Base-by-base conservation (phyloP, 2,888 invertebrate genomes). In the Lasioglossum zephyrum region DNA sequence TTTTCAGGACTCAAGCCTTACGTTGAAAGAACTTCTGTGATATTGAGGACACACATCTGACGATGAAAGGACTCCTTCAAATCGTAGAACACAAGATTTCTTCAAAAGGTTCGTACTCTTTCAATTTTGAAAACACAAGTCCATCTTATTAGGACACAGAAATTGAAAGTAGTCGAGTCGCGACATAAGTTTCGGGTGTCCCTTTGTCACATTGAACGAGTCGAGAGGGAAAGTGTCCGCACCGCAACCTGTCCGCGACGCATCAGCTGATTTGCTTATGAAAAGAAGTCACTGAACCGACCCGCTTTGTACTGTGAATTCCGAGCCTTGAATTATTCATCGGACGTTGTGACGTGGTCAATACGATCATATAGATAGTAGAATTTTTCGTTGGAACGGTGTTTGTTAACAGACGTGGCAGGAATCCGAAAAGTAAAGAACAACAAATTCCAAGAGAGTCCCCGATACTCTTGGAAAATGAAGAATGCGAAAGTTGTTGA, bases 251-350 rank as follows among this genome's bases (percentile, higher is more conserved):
- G 84, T 49, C 47, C 70, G n/a, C 66, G 44, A 36, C 22, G 60
- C 31, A 79, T 84, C 85, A 79, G 85, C 76, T 79, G 81, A 87
- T 87, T 86, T 79, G 86, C 76, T 83, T 84, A 79, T 85, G 83
- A 86, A 86, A 82, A 86, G 82, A 70, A 85, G 87, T 76, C 85
- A 73, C n/a, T 36, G 82, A 87, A 85, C 87, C 78, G 75, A n/a
- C 49, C 79, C 70, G 76, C 76, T 53, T 84, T 81, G 57, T 77
- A 36, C 26, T 44, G 39, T 82, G 49, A 84, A 81, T 85, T 73
- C 76, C 60, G 75, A 4, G 18, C 69, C n/a, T 60, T 87, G 85
- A 87, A 89, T 89, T 79, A 87, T 89, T 87, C 84, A 84, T 81
- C 60, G 70, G n/a, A 69, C 57, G 44, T 47, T 77, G 44, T 53